Percentiles rank a stretch among this genome's conserved stretches.
These are phyloP conservation scores for Hippocampus barbouri DNA, from an alignment of 2,113 vertebrate species.

Conservation along the genomic window DNA sequence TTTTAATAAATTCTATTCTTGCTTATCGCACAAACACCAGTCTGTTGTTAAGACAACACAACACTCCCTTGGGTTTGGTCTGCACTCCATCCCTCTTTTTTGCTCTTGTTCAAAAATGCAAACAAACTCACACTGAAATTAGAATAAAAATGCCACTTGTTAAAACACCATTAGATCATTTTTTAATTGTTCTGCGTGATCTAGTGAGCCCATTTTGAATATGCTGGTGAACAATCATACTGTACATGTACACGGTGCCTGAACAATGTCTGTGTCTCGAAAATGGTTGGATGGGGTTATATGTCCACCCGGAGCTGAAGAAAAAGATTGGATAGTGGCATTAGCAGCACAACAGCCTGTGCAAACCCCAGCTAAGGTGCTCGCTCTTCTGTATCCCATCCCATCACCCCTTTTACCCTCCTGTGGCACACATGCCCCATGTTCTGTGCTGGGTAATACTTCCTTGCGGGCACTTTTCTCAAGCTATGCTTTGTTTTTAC, in stretches of 20 bases:
- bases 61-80: neutral
- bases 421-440: neutral
- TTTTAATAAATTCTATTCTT: neutral
- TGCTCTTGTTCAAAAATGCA: neutral
- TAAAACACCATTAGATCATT: neutral
- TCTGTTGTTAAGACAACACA: neutral
- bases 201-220: neutral
- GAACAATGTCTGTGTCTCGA: too few relatives aligned
- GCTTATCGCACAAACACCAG: neutral
- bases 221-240: neutral
- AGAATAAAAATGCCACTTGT: neutral
- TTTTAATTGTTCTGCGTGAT: neutral
- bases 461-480: conserved; percentile 4
- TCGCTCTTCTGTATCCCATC: neutral
- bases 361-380: neutral
- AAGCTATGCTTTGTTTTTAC: neutral
- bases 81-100: neutral
- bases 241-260: neutral
- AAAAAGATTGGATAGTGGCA: neutral
- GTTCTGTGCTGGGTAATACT: conserved; percentile 9
- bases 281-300: neutral
- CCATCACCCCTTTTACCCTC: neutral
- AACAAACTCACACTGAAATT: neutral
- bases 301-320: neutral
- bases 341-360: neutral